These are phyloP conservation scores for Deilephila elpenor DNA, from an alignment of 2,888 invertebrate genomes.

Conservation along the genomic window DNA sequence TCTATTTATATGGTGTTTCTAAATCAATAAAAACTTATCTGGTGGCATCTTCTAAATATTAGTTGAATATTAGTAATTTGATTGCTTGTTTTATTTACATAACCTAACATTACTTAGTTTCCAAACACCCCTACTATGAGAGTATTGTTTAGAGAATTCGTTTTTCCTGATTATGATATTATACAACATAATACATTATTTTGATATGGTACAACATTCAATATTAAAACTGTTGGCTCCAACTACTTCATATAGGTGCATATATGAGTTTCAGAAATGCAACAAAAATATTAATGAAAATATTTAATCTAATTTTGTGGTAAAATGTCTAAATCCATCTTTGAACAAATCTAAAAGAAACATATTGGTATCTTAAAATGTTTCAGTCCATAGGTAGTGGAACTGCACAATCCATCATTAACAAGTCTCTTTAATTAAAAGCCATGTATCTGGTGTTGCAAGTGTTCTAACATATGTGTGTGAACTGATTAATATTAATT, in stretches of 20 bases:
- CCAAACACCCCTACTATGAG: neutral
- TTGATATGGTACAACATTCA: neutral
- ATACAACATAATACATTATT: neutral
- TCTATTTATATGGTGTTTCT: neutral
- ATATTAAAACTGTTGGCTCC: neutral
- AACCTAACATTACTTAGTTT: constrained; percentile 10
- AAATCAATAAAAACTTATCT: neutral
- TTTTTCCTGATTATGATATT: neutral
- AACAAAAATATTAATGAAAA: neutral
- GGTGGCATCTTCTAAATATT: neutral
- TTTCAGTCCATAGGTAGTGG: neutral
- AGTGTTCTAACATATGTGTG: neutral
- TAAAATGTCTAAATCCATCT: too few species aligned
- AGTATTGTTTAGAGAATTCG: neutral
- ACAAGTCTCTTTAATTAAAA: neutral
- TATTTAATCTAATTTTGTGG: neutral
- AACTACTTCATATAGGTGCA: neutral
- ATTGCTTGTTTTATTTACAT: constrained; percentile 24
- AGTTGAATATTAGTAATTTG: constrained; percentile 2
- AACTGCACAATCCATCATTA: constrained; percentile 3
- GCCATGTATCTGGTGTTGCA: neutral
- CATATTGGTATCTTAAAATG: too few species aligned
- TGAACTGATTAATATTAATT: neutral
- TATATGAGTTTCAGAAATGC: neutral
- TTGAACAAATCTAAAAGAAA: too few species aligned